These are phyloP conservation scores for Xenus cinereus DNA, from an alignment of 2,113 vertebrate genomes.

Conservation along the genomic window DNA sequence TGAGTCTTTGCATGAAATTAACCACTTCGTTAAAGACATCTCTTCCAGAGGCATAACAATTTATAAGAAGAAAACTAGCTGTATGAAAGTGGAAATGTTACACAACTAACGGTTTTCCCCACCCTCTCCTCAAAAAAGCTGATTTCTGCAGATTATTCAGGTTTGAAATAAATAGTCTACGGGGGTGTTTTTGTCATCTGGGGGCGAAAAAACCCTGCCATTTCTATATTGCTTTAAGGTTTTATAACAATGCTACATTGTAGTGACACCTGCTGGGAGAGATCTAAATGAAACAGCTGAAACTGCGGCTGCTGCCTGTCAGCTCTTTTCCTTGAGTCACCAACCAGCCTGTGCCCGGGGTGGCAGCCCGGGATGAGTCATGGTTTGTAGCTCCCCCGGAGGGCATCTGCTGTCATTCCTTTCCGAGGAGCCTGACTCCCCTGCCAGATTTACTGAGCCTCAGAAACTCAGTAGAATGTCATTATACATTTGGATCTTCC, in stretches of 20 bases:
- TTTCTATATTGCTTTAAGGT: background rate
- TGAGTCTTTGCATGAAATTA: background rate
- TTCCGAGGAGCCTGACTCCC: background rate
- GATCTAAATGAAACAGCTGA: background rate
- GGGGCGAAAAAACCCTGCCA: background rate
- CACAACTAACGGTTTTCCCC: background rate
- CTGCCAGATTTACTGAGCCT: background rate
- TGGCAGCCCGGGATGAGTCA: background rate
- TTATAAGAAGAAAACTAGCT: background rate
- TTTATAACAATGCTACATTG: background rate
- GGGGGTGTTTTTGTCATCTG: background rate
- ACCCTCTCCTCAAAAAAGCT: background rate
- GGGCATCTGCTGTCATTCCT: constrained; percentile 14
- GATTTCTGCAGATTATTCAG: background rate
- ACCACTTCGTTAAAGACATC: background rate
- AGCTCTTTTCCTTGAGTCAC: background rate
- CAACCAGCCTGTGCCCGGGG: background rate
- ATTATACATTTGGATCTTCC: background rate
- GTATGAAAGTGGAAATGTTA: background rate
- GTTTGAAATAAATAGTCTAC: background rate
- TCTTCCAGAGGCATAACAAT: background rate
- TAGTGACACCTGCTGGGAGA: constrained; percentile 22
- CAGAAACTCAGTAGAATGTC: background rate
- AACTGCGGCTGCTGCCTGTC: background rate
- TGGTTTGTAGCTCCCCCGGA: background rate